Conservation (phyloP, 2,797 vertebrate genomes). For the Syngnathus rostellatus region DNA sequence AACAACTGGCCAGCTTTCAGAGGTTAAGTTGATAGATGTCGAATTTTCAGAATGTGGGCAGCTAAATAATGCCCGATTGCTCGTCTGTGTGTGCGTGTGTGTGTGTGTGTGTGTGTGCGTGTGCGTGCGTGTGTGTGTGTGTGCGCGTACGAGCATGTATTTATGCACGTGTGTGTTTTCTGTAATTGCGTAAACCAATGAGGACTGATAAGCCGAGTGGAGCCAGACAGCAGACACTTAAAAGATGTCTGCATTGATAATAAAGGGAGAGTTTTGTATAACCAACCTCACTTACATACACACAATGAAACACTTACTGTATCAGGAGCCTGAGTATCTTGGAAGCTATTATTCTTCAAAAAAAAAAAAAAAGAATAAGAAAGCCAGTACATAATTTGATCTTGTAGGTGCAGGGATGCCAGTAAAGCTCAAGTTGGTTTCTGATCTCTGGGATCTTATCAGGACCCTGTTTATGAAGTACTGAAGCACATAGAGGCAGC, state of each 20-base stretch:
- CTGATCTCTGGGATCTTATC: conserved; percentile 37
- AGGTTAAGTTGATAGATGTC: conserved; percentile 52
- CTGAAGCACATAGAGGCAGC: conserved; percentile 16
- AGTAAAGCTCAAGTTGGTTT: conserved; percentile 26
- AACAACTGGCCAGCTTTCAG: conserved; percentile 22
- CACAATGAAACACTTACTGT: conserved; percentile 13
- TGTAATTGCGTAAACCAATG: conserved; percentile 63
- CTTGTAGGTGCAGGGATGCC: conserved; percentile 16
- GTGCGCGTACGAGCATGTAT: conserved; percentile 2
- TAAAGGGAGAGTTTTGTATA: conserved; percentile 44
- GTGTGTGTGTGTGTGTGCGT: conserved; percentile 5
- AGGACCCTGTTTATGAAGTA: conserved; percentile 30
- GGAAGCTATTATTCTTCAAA: conserved; percentile 32
- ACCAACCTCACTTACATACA: conserved; percentile 19
- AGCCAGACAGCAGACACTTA: conserved; percentile 72
- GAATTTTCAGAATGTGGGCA: conserved; percentile 37
- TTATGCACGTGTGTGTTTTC: conserved; percentile 38
- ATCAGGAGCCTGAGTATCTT: conserved; percentile 6
- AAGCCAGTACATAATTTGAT: conserved; percentile 36
- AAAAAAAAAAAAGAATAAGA: conserved; percentile 16
- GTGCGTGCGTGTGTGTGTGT: not conserved
- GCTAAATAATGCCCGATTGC: conserved; percentile 47
- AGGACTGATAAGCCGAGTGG: conserved; percentile 69
- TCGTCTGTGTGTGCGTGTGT: conserved; percentile 16
- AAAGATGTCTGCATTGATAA: conserved; percentile 70